These are phyloP conservation scores for Apocrypta bakeri DNA, from an alignment of 1,140 invertebrate species.

Conservation along the genomic window DNA sequence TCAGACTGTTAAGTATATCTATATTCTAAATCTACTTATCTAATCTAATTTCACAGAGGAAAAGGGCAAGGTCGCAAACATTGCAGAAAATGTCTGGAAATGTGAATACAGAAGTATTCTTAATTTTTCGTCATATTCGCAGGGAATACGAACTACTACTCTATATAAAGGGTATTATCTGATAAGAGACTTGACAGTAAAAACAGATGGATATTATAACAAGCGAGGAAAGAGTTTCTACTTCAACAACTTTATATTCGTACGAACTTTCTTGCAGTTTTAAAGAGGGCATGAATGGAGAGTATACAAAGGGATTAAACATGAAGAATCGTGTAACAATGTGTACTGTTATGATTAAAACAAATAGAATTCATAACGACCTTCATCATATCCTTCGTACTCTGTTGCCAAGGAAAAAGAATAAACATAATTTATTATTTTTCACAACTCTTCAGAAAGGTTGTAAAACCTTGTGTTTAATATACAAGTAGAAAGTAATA, in stretches of 20 bases:
- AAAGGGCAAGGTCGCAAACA: neutral
- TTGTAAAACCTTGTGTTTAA: neutral
- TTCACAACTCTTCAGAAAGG: neutral
- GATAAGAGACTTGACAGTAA: neutral
- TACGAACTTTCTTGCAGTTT: constrained; percentile 25
- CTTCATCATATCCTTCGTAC: constrained; percentile 73
- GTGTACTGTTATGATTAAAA: constrained; percentile 13
- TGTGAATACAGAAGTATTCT: neutral
- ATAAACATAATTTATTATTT: constrained; percentile 54
- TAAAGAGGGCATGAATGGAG: neutral
- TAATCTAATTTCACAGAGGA: neutral
- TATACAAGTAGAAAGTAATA: neutral
- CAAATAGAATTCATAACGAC: constrained; percentile 63
- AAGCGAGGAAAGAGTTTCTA: neutral
- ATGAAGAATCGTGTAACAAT: constrained; percentile 16
- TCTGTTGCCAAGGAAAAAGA: constrained; percentile 66
- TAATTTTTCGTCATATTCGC: neutral
- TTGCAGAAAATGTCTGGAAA: neutral
- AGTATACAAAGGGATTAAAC: constrained; percentile 17
- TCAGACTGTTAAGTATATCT: neutral
- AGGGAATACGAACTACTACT: neutral
- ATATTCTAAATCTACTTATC: neutral
- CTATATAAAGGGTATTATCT: neutral
- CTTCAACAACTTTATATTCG: neutral
- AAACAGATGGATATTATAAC: neutral